Evolutionary conservation across 2,888 invertebrate genomes (phyloP), one percentile per base, ranked within the genome.

Genomic region (Drosophila maculinotata): DNA sequence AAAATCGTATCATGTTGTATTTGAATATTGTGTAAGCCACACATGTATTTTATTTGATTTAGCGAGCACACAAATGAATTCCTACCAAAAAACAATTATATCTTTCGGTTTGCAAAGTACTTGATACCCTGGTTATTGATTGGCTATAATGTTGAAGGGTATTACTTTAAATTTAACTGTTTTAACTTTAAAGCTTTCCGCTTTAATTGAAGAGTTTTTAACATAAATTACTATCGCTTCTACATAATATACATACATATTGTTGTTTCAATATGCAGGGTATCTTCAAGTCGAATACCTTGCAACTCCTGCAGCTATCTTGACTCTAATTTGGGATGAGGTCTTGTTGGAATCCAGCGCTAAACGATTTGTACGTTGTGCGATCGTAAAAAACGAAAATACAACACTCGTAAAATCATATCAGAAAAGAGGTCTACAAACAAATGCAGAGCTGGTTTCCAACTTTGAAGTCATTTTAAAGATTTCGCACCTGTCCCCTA

Each of bases 311-410:
- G 3, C 36, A 17, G 4, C 2, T 10, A 2, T 23, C 2, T 41
- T 20, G 20, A 20, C 28, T 33, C 28, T 15, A 12, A 30, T 31
- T 47, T 69, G 41, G 42, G 69, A 35, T 59, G 31, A 26, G 33
- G 38, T 63, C 28, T 54, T 20, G 42, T 65, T 31, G 39, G 44
- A 39, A 15, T 41, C 36, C 72, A 53, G 68, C 52, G 85, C 65
- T 84, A 81, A 87, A 66, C 88, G 88, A 85, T 83, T 87, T 87
- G 88, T 83, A 49, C 54, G 60, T 56, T 67, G 41, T 57, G 47
- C 51, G 86, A 85, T 87, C 83, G 72, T 83, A 69, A 83, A 82
- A 75, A 69, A 54, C 51, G 51, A 70, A 58, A 74, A 74, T 60
- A 83, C 76, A 58, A 58, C 12, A 72, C 79, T 87, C 82, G 65